Evolutionary conservation across 2,888 invertebrate genomes (phyloP), one percentile per base, ranked within the genome.

Genomic region (Microctonus aethiopoides): DNA sequence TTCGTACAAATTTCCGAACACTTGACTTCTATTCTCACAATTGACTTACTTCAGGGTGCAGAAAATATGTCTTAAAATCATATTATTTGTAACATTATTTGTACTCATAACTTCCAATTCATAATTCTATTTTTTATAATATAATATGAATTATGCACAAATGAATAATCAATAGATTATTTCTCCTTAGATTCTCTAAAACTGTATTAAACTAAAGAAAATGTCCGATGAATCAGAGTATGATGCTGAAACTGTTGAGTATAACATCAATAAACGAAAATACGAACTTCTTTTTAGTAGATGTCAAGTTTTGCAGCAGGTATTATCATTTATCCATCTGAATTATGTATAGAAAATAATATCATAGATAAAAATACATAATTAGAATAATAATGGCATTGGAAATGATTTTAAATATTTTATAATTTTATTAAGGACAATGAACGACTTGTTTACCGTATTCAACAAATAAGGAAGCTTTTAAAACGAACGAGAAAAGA

Each of bases 241-340:
- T 75, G 90, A 90, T 75, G 87, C 87, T 34, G 88, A 89, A 70
- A 88, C 84, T 34, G 88, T 88, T 75, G 91, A 92, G 82, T 91
- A 91, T 77, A 91, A 92, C 83, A 88, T 91, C 83, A 92, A 93
- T 84, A 92, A 92, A 80, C 90, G 91, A 84, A 93, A 93, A 87
- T 93, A 92, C 85, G 91, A 92, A 84, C 87, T 93, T 78, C 86
- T 94, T 70, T 86, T 92, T 75, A 92, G 93, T 83, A 90, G 92
- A 89, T 93, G 93, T 86, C 91, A 92, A 87, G 90, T 91, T 77
- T 88, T 94, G 76, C 93, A 93, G 83, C 92, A 87, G 86, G 88
- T 88, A 79, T 73, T 72, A 11, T 32, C 46, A 13, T n/a, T 60
- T 2, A 24, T 36, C 32, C 29, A 62, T 36, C n/a, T 46, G 20